Percentiles rank a stretch among this genome's conserved stretches.
Evolutionary conservation across 1,140 invertebrate genomes (phyloP).

Genomic region (Penaeus japonicus): DNA sequence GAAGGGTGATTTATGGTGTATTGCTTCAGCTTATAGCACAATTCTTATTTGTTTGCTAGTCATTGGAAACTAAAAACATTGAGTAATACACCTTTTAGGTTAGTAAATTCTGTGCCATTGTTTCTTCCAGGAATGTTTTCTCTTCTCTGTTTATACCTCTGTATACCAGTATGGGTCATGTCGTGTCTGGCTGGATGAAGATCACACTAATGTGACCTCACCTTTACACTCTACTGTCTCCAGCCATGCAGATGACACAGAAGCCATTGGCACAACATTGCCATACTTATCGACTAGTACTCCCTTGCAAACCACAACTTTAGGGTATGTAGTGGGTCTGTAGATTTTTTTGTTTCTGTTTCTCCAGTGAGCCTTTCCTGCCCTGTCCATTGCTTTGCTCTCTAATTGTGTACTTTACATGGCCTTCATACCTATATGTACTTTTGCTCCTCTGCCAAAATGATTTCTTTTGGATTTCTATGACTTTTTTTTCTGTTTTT

Average conservation of each 20-base stretch:
- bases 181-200: constrained; percentile 85
- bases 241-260: not conserved
- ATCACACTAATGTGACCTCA: constrained; percentile 56
- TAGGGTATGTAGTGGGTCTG: not conserved
- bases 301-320: not conserved
- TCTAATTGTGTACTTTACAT: not conserved
- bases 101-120: not conserved
- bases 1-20: too few species aligned
- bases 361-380: not conserved
- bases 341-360: not conserved
- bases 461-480: too few species aligned
- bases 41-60: too few species aligned
- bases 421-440: too few species aligned
- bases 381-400: not conserved
- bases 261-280: constrained; percentile 23
- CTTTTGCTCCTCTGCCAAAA: too few species aligned
- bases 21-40: too few species aligned
- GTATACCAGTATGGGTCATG: constrained; percentile 93
- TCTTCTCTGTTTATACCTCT: constrained; percentile 92
- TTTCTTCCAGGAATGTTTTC: constrained; percentile 78
- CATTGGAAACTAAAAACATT: too few species aligned
- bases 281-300: not conserved
- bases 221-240: not conserved
- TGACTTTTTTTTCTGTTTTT: too few species aligned
- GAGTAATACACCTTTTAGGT: too few species aligned